Evolutionary conservation across 2,888 invertebrate species (phyloP).

Genomic region (Congeria kusceri): DNA sequence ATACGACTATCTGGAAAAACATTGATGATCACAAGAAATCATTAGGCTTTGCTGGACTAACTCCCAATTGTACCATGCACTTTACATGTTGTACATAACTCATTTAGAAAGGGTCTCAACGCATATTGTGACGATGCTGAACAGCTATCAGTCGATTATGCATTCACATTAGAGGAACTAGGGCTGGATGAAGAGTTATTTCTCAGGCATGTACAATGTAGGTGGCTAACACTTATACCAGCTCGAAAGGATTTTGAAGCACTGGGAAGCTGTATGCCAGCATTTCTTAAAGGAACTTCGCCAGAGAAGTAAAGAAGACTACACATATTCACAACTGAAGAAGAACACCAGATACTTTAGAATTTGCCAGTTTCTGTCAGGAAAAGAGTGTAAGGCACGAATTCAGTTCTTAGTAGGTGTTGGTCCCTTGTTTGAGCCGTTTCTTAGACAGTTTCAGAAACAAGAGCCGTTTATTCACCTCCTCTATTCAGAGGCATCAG

Average conservation of each 20-base stretch:
- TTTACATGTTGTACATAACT: constrained; percentile 56
- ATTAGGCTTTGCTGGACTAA: constrained; percentile 36
- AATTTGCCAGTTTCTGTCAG: constrained; percentile 45
- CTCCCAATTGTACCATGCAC: constrained; percentile 51
- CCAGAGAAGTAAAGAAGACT: constrained; percentile 27
- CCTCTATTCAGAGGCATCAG: constrained; percentile 43
- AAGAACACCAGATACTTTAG: constrained; percentile 41
- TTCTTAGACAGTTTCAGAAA: constrained; percentile 46
- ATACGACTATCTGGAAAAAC: constrained; percentile 57
- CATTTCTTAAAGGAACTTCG: constrained; percentile 50
- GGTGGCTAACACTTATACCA: constrained; percentile 60
- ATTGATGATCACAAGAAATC: constrained; percentile 36
- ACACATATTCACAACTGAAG: constrained; percentile 39
- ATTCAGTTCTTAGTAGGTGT: constrained; percentile 51
- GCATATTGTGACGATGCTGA: constrained; percentile 43
- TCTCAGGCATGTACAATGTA: constrained; percentile 54
- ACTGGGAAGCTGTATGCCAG: constrained; percentile 32
- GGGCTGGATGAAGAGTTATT: constrained; percentile 58
- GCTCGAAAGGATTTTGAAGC: constrained; percentile 49
- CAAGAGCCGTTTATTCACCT: constrained; percentile 56
- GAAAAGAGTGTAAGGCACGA: constrained; percentile 40
- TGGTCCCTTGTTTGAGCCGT: constrained; percentile 38
- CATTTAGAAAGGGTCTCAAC: constrained; percentile 48
- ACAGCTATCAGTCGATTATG: constrained; percentile 59
- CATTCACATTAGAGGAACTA: constrained; percentile 21